Conservation (phyloP, 2,797 vertebrate genomes). For the Oryzias sinensis region DNA sequence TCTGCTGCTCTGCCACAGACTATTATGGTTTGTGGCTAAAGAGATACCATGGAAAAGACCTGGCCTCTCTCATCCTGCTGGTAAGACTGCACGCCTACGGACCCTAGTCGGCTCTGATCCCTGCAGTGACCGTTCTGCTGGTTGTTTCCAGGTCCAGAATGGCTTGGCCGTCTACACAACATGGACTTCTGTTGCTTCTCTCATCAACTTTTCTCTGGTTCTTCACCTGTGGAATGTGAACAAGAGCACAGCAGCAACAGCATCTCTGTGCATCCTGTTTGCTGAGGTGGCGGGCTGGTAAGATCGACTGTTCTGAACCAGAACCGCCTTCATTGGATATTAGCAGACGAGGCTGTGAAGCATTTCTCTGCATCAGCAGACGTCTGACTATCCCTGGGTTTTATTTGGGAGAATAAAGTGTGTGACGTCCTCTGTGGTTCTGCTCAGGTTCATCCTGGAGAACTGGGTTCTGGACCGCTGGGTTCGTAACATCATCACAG, state of each 20-base stretch:
- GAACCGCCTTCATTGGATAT: background rate
- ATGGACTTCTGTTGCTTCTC: constrained; percentile 81
- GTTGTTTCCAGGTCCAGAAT: constrained; percentile 79
- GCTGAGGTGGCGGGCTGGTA: constrained; percentile 71
- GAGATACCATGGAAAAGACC: constrained; percentile 58
- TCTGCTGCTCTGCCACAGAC: constrained; percentile 66
- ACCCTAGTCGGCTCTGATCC: background rate
- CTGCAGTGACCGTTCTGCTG: background rate
- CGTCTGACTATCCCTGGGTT: too few species aligned
- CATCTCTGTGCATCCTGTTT: constrained; percentile 72
- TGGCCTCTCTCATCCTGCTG: constrained; percentile 56
- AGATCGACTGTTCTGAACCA: constrained; percentile 11
- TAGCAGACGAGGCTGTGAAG: too few species aligned
- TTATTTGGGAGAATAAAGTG: too few species aligned
- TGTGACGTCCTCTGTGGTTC: background rate
- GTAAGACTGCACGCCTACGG: constrained; percentile 23
- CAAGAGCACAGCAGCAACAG: constrained; percentile 65
- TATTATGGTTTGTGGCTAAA: constrained; percentile 64
- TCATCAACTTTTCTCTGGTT: constrained; percentile 82
- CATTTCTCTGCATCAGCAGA: too few species aligned
- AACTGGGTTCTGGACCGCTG: constrained; percentile 81
- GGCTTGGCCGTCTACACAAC: constrained; percentile 81
- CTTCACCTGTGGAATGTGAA: constrained; percentile 74
- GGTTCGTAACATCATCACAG: constrained; percentile 78
- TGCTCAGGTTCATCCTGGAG: constrained; percentile 80